Evolutionary conservation across 2,797 vertebrate species (phyloP), one percentile per base, ranked within the genome.

Genomic region (Menidia menidia): DNA sequence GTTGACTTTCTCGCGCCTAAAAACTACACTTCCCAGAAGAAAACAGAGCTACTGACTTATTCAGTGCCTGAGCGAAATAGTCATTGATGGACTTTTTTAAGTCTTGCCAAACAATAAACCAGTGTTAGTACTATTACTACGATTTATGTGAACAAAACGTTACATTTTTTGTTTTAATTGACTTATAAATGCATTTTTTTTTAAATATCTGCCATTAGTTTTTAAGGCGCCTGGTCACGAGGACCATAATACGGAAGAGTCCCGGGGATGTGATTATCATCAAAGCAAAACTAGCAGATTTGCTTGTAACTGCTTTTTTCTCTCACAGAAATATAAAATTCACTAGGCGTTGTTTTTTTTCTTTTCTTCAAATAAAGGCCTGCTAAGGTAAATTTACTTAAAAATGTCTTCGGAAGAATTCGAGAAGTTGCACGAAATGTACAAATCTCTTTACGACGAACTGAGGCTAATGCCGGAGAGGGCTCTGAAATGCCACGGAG

Each of bases 391-490:
- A 3, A 47, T 11, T 25, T 6, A 11, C 41, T 0, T 0, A 18
- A 78, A 64, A 19, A 95, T 94, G 88, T 98, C 97, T 30, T 98
- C 97, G 2, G 97, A 97, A 85, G 96, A 97, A 73, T 94, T 96
- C 68, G 96, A 98, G 91, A 97, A 97, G 84, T 82, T 98, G 60
- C 96, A 98, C 18, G 97, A 99, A 68, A 96, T 98, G 60, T 99
- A 94, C 84, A 93, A 67, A 18, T 93, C 92, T 0, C 78, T 97
- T 56, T 95, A 95, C 15, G 95, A 95, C 0, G 93, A 97, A 43
- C 86, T 98, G 2, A 94, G 88, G 66, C 84, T 90, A 15, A 92
- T 94, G n/a, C 94, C 95, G 2, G 95, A 95, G 4, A 90, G 89
- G 66, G 91, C 93, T 42, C 80, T 89, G 69, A 86, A 59, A 25